phyloP scores from a whole-genome alignment of 2,888 invertebrate genomes.

The Psylliodes chrysocephalus region DNA sequence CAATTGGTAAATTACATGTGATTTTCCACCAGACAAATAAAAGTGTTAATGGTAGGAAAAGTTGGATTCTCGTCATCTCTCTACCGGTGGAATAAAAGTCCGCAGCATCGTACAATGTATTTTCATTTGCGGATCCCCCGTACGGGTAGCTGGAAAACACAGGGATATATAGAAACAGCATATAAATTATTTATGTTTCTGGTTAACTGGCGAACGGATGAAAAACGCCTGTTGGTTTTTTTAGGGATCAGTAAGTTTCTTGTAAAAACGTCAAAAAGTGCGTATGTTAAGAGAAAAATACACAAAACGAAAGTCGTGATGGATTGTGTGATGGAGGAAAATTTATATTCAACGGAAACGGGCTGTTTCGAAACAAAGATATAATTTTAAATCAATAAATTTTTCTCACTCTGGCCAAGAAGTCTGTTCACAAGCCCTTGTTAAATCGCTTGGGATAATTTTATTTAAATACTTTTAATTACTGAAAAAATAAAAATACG shows the following conservation, averaged over 20 bases:
- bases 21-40: conserved; percentile 50
- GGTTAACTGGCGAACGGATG: background rate
- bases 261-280: conserved; percentile 2
- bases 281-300: background rate
- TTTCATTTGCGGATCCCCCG: conserved; percentile 15
- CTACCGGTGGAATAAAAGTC: conserved; percentile 13
- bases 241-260: background rate
- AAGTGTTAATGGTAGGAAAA: conserved; percentile 53
- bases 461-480: too few species aligned
- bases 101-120: conserved; percentile 20
- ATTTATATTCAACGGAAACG: too few species aligned
- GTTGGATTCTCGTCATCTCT: conserved; percentile 24
- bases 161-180: conserved; percentile 6
- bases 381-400: too few species aligned
- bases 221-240: conserved; percentile 2
- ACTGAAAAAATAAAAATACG: too few species aligned
- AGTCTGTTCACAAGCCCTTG: too few species aligned
- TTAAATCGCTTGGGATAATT: too few species aligned
- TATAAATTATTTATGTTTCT: conserved; percentile 25
- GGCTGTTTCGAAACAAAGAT: too few species aligned
- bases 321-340: too few species aligned
- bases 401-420: too few species aligned
- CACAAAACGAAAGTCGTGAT: background rate
- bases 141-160: conserved; percentile 11
- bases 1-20: conserved; percentile 45